Base-by-base conservation (phyloP, 2,797 vertebrate genomes). In the Lemur catta region DNA sequence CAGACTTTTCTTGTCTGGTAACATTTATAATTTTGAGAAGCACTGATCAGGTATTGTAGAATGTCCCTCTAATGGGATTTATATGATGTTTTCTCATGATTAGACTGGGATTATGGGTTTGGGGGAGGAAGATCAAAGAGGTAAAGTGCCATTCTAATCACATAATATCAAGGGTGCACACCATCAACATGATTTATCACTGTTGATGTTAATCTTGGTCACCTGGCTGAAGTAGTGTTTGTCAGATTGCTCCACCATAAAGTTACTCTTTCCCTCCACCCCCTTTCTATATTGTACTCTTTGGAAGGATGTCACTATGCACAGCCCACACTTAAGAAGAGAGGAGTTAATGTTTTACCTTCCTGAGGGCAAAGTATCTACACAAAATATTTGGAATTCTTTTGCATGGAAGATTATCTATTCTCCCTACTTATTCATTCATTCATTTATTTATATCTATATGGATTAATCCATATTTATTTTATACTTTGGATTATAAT, bases 361-460 rank as follows among this genome's bases (percentile, higher is more conserved):
- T 33, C 35, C 52, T 55, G 26, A 94, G 55, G 26, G 46, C 3
- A 91, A 6, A 30, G 18, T 69, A 82, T 50, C 57, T 88, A 92
- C 41, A 88, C 43, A 69, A 82, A 65, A 33, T 17, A 76, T 82
- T 75, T 82, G 50, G 22, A 82, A 82, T 95, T 92, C 69, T 81
- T 95, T 50, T 76, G n/a, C 71, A 59, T 76, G 50, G 82, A 81
- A 87, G 59, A 82, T 35, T 75, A 95, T 67, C 48, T 92, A n/a
- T 75, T 69, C 28, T 76, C 57, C 46, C 55, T 28, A 30, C 28
- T 61, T 61, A 84, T 33, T 89, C 26, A 67, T 52, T 61, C 72
- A 86, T 86, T 48, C 67, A 87, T 41, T 92, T 91, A 82, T 67
- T 95, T 95, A 74, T 86, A 65, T 74, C n/a, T 22, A 71, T 46